Evolutionary conservation across 2,888 invertebrate genomes (phyloP).

Genomic region (Drosophila cognata): DNA sequence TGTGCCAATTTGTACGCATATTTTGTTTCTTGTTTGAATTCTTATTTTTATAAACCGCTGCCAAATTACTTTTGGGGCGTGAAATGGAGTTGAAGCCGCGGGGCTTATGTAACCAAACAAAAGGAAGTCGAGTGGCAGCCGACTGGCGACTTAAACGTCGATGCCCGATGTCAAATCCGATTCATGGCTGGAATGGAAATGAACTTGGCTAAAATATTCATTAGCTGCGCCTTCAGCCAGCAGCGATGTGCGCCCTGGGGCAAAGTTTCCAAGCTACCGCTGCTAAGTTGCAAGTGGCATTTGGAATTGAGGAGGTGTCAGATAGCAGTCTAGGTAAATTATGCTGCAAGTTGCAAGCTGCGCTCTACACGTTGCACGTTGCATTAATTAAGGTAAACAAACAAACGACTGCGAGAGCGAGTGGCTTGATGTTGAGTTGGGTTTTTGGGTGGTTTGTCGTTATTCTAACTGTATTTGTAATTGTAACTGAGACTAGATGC

Average conservation of each 20-base stretch:
- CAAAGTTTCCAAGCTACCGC: constrained; percentile 4
- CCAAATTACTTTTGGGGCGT: background rate
- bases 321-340: constrained; percentile 35
- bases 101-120: constrained; percentile 42
- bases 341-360: constrained; percentile 1
- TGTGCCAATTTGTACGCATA: background rate
- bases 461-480: constrained; percentile 2
- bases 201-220: constrained; percentile 70
- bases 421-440: background rate
- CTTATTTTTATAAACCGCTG: background rate
- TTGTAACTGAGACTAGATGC: constrained; percentile 33
- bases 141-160: constrained; percentile 16
- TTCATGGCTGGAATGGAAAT: constrained; percentile 46
- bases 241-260: constrained; percentile 31
- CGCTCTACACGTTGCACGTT: constrained; percentile 17
- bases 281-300: constrained; percentile 29
- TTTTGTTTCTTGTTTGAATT: background rate
- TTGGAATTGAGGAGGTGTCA: constrained; percentile 9
- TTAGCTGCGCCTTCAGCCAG: constrained; percentile 54
- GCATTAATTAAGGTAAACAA: constrained; percentile 78
- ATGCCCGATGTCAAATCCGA: constrained; percentile 23
- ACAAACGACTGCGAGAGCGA: constrained; percentile 47
- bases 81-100: constrained; percentile 2
- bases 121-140: constrained; percentile 3
- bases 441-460: too few species aligned